Base-by-base conservation (phyloP, 1,140 invertebrate species). In the Uloborus diversus region DNA sequence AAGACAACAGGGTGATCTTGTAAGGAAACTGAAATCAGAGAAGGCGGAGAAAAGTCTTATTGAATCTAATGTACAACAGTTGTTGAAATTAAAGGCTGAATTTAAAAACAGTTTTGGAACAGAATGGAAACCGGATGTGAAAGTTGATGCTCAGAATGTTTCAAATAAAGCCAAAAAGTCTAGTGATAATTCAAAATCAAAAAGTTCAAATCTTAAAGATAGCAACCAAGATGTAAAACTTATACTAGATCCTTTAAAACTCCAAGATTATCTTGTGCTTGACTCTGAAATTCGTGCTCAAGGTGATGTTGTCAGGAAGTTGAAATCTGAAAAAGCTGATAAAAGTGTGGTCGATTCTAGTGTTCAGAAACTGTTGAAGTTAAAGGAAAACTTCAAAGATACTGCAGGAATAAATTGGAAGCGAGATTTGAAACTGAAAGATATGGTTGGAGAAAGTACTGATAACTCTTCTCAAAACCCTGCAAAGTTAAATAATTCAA, bases 301-400 rank as follows among this genome's bases (percentile, higher is more conserved):
- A 83, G 89, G 89, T 14, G 85, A 89, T 83, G 86, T 86, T 82
- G 86, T 90, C 4, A 84, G 89, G 57, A 66, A 86, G 49, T 82
- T 90, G 23, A 90, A 94, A 86, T 80, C 88, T 0, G 86, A 90
- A 5, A 94, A 93, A 84, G 90, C 91, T 32, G 81, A 83, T 28
- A 87, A 90, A 89, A 88, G 88, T 4, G 84, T 88, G 20, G 88
- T 94, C 65, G 91, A 94, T 83, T 88, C 86, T 14, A 93, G 90
- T 84, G 93, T 96, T n/a, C 90, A 93, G 85, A 87, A 88, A 65
- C 87, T 97, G 33, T 86, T 96, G 73, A 86, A 88, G 25, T 86
- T 97, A 3, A 97, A 97, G 87, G 88, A 87, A 1, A 89, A 94
- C 68, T 97, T 93, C 85, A 96, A 96, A 88, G 87, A 89, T 56